These are phyloP conservation scores for Drosophila simulans DNA, from an alignment of 1,140 invertebrate species.

Conservation along the genomic window DNA sequence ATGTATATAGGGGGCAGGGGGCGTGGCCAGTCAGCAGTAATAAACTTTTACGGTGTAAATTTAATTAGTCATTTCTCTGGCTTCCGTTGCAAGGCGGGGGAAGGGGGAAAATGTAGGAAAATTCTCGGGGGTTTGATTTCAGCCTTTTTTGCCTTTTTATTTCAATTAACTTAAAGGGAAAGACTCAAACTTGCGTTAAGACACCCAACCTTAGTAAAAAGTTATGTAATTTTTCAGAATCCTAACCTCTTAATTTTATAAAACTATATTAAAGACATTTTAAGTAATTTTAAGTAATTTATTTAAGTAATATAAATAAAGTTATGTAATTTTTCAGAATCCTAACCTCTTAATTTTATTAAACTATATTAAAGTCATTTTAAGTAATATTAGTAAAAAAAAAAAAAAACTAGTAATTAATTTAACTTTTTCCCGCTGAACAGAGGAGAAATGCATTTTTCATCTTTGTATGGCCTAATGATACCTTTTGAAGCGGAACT, in stretches of 20 bases:
- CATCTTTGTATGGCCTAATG: slow-evolving; percentile 18
- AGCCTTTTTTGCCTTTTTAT: slow-evolving; percentile 33
- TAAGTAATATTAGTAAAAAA: not conserved
- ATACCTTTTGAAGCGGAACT: slow-evolving; percentile 48
- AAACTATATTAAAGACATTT: no score
- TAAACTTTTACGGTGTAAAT: slow-evolving; percentile 79
- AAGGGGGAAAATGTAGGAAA: slow-evolving; percentile 6
- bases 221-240: not conserved
- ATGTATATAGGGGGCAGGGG: slow-evolving; percentile 9
- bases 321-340: not conserved
- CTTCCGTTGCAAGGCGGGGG: slow-evolving; percentile 61
- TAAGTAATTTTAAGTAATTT: no score
- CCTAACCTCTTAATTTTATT: not conserved
- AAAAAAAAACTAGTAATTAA: not conserved
- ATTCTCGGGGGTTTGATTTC: slow-evolving; percentile 53
- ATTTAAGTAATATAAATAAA: no score
- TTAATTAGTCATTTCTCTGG: slow-evolving; percentile 80
- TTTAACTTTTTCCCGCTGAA: not conserved
- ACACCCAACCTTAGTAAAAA: not conserved
- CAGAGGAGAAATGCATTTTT: slow-evolving; percentile 15
- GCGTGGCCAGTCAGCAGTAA: slow-evolving; percentile 69
- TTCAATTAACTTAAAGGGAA: slow-evolving; percentile 35
- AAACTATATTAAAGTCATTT: no score
- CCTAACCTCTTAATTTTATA: not conserved
- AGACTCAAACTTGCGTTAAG: slow-evolving; percentile 8